Conservation (phyloP, 1,140 invertebrate species). For the Meloidogyne hapla region DNA sequence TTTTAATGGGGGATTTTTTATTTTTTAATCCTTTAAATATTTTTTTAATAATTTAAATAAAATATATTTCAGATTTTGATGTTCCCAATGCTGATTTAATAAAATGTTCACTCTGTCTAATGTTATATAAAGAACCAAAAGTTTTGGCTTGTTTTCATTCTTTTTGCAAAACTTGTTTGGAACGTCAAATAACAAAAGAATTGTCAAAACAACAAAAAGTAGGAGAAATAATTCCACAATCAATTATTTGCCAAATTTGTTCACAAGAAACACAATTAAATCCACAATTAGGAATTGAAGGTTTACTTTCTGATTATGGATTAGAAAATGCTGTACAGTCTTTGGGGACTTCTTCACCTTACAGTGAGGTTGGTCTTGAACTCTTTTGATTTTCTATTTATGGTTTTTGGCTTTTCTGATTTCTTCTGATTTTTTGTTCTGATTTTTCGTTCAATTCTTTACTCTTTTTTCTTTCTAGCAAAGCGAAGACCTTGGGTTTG, state of each 20-base stretch:
- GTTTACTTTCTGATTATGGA: slow-evolving; percentile 57
- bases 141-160: slow-evolving; percentile 92
- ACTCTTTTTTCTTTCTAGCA: slow-evolving; percentile 5
- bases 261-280: slow-evolving; percentile 57
- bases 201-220: slow-evolving; percentile 72
- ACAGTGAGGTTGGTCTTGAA: slow-evolving; percentile 67
- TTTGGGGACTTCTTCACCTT: slow-evolving; percentile 30
- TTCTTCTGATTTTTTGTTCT: too few species aligned
- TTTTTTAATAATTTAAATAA: too few species aligned
- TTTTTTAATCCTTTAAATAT: too few species aligned
- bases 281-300: slow-evolving; percentile 57
- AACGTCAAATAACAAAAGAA: slow-evolving; percentile 75
- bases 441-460: not conserved
- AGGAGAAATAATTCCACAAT: slow-evolving; percentile 67
- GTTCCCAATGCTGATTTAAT: too few species aligned
- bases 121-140: slow-evolving; percentile 30
- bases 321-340: slow-evolving; percentile 55
- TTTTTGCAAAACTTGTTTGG: slow-evolving; percentile 88
- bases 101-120: slow-evolving; percentile 26
- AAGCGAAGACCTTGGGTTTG: slow-evolving; percentile 25
- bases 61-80: too few species aligned
- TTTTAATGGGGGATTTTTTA: too few species aligned
- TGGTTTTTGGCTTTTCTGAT: not conserved
- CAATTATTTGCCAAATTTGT: slow-evolving; percentile 57
- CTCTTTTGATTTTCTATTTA: too few species aligned